Percentiles rank a stretch among this genome's conserved stretches.
Conservation (phyloP, 30 jellyfish, hydroid and myxozoan genomes). For the Cassiopea andromeda region DNA sequence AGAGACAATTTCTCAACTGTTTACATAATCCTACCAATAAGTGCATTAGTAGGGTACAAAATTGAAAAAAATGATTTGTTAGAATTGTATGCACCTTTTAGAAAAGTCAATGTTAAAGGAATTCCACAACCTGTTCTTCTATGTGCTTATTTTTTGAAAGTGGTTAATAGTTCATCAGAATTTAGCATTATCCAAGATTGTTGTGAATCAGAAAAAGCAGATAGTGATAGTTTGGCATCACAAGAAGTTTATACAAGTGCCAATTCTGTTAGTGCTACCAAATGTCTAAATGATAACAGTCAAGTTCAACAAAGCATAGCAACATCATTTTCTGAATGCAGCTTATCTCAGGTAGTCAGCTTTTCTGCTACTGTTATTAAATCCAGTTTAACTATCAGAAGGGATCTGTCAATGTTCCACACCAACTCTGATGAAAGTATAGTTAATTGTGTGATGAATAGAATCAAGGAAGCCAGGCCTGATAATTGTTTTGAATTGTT, state of each 20-base stretch:
- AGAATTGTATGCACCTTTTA: conserved; percentile 43
- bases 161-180: background rate
- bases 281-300: background rate
- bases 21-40: conserved; percentile 18
- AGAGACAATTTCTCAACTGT: conserved; percentile 5
- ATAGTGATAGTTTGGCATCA: background rate
- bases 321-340: conserved; percentile 4
- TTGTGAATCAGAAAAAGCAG: background rate
- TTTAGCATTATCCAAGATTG: background rate
- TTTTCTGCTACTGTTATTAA: conserved; percentile 13
- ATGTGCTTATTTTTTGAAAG: conserved; percentile 31
- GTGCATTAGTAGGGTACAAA: background rate
- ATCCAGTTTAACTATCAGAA: background rate
- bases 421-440: conserved; percentile 1
- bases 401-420: background rate
- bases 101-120: background rate
- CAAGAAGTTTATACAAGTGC: background rate
- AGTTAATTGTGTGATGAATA: background rate
- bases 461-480: background rate
- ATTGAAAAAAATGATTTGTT: background rate
- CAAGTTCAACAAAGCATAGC: background rate
- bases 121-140: background rate
- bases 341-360: background rate
- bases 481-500: background rate
- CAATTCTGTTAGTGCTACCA: background rate